These are phyloP conservation scores for Athrips mouffetella DNA, from an alignment of 2,888 invertebrate genomes.

Conservation along the genomic window DNA sequence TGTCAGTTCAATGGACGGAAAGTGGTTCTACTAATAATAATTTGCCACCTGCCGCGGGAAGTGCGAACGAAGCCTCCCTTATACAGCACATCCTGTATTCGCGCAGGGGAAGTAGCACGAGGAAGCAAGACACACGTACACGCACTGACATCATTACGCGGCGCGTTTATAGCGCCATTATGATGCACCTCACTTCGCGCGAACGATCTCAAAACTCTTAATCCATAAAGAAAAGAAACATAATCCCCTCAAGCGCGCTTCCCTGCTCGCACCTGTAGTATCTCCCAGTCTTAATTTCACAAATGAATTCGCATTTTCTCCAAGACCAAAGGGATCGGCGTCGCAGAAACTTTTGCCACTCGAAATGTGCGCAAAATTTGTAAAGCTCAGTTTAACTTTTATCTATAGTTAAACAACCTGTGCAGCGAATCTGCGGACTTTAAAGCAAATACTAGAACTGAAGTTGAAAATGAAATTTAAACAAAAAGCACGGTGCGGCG, in stretches of 20 bases:
- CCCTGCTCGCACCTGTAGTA: conserved; percentile 6
- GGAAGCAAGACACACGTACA: conserved; percentile 8
- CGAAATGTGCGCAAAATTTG: conserved; percentile 9
- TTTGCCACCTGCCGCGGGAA: conserved; percentile 64
- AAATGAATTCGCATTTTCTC: conserved; percentile 12
- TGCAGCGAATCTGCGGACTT: not conserved
- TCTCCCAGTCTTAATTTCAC: conserved; percentile 5
- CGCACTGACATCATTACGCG: not conserved
- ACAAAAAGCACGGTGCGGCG: conserved; percentile 35
- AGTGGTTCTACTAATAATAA: conserved; percentile 68
- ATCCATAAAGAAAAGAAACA: conserved; percentile 2
- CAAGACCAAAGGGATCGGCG: conserved; percentile 5
- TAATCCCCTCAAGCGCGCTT: not conserved
- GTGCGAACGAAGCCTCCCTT: conserved; percentile 41
- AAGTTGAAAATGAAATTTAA: conserved; percentile 24
- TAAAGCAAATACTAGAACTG: not conserved
- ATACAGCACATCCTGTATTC: conserved; percentile 44
- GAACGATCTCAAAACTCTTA: conserved; percentile 4
- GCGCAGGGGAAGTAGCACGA: conserved; percentile 25
- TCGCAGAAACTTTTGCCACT: conserved; percentile 14
- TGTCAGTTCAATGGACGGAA: conserved; percentile 72
- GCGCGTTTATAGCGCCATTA: conserved; percentile 6
- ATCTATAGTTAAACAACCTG: conserved; percentile 1
- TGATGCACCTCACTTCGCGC: not conserved
- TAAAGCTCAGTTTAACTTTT: conserved; percentile 9